Base-by-base conservation (phyloP, 1,140 invertebrate genomes). In the Littorina saxatilis region DNA sequence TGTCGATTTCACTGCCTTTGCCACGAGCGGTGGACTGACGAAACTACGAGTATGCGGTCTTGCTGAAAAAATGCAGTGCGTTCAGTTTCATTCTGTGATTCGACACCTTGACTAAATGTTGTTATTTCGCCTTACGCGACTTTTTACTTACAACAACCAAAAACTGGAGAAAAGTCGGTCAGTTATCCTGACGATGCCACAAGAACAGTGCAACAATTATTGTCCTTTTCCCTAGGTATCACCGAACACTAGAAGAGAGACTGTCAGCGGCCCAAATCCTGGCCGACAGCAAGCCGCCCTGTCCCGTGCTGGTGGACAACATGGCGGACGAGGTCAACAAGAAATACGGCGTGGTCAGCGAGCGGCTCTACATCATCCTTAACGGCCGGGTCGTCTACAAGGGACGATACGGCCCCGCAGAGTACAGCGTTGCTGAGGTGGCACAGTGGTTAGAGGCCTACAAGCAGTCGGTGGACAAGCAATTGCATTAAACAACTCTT, bases 321-420 rank as follows among this genome's bases (percentile, higher is more conserved):
- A 85, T 89, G 66, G 43, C 74, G 3, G 80, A 88, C 68, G 79
- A 80, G 3, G 82, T 82, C 1, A 86, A 83, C 52, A 40, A 61
- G 32, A 39, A 61, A 13, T 89, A 88, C 70, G 87, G 84, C 0
- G 87, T 73, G 0, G 63, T 85, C 27, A 80, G 55, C 47, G 88
- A 89, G 55, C 80, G 87, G 32, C 78, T 89, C 61, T 89, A 86
- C 80, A 84, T 89, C 47, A 55, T 88, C 15, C 32, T 83, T 11
- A 74, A 89, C 76, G 83, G 78, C 7, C 35, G 74, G 2, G 55
- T 88, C 40, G 87, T 86, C 29, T 88, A 84, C 76, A 52, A 77
- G 27, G 87, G 88, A 13, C 82, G 81, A 20, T 63, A 70, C 4
- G 88, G 88, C 20, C 88, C 88, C 11, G 11, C 40, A 2, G 84